Conservation (phyloP, 2,888 invertebrate genomes). For the Tillus elongatus region DNA sequence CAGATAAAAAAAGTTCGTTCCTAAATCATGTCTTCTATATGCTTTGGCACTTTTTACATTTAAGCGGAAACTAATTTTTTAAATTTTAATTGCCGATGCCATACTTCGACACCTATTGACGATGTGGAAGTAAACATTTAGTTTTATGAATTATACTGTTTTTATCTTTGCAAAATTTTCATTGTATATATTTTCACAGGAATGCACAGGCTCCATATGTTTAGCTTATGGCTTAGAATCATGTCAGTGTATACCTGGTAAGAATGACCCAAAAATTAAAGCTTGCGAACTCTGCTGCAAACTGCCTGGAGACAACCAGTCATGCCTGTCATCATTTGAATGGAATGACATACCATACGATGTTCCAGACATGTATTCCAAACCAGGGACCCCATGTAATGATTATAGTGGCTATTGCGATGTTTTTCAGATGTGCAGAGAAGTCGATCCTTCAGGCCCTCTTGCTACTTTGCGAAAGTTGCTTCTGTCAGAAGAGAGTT, state of each 20-base stretch:
- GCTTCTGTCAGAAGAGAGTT: slow-evolving; percentile 79
- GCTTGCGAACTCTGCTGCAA: slow-evolving; percentile 92
- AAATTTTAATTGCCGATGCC: no score
- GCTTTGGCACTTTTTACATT: no score
- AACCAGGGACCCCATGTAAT: slow-evolving; percentile 90
- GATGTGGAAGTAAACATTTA: no score
- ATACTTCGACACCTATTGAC: no score
- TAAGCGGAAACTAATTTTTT: no score
- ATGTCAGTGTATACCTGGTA: slow-evolving; percentile 80
- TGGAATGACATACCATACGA: slow-evolving; percentile 86
- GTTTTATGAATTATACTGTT: slow-evolving; percentile 8
- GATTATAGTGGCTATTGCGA: slow-evolving; percentile 82
- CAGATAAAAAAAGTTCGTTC: no score
- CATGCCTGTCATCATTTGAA: slow-evolving; percentile 80
- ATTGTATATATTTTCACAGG: slow-evolving; percentile 45
- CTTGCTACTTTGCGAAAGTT: slow-evolving; percentile 80
- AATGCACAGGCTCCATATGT: slow-evolving; percentile 97
- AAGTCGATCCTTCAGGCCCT: slow-evolving; percentile 89
- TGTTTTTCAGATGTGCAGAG: slow-evolving; percentile 70
- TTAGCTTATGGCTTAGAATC: slow-evolving; percentile 92
- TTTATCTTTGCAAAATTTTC: slow-evolving; percentile 1
- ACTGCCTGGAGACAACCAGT: slow-evolving; percentile 68
- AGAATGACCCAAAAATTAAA: slow-evolving; percentile 71
- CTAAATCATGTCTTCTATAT: no score
- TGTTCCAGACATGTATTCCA: slow-evolving; percentile 87